Percentiles rank a stretch among this genome's conserved stretches.
phyloP scores from a whole-genome alignment of 2,797 vertebrate genomes.

The Tokudaia tokunoshimensis region DNA sequence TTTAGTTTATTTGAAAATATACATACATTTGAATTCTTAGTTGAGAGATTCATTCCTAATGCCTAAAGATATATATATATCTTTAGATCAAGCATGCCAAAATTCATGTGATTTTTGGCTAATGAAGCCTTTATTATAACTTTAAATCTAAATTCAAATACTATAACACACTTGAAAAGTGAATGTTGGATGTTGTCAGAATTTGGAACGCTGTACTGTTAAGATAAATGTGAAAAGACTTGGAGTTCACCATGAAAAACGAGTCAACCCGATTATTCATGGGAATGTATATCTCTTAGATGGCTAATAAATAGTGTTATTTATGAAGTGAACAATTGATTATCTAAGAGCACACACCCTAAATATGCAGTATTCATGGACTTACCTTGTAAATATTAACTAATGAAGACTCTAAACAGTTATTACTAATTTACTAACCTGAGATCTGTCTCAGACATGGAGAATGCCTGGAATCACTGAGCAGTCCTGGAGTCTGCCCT shows the following conservation, averaged over 20 bases:
- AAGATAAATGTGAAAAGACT: constrained; percentile 2
- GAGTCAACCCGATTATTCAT: neutral
- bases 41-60: constrained; percentile 8
- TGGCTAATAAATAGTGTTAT: constrained; percentile 35
- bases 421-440: constrained; percentile 7
- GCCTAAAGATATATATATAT: neutral
- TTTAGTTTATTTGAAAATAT: constrained; percentile 31
- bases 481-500: neutral
- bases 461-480: neutral
- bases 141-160: neutral
- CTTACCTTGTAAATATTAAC: constrained; percentile 51
- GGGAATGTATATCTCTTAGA: neutral
- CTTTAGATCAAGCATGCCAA: neutral
- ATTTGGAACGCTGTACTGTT: neutral
- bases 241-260: neutral
- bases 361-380: constrained; percentile 39
- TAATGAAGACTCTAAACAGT: constrained; percentile 34
- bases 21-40: neutral
- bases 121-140: constrained; percentile 21
- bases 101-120: neutral
- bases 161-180: neutral
- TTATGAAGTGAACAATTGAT: neutral
- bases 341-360: constrained; percentile 44
- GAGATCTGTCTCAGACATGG: constrained; percentile 25
- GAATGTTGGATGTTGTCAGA: neutral